Evolutionary conservation across 2,888 invertebrate genomes (phyloP).

Genomic region (Mongoloraphidia duomilia): DNA sequence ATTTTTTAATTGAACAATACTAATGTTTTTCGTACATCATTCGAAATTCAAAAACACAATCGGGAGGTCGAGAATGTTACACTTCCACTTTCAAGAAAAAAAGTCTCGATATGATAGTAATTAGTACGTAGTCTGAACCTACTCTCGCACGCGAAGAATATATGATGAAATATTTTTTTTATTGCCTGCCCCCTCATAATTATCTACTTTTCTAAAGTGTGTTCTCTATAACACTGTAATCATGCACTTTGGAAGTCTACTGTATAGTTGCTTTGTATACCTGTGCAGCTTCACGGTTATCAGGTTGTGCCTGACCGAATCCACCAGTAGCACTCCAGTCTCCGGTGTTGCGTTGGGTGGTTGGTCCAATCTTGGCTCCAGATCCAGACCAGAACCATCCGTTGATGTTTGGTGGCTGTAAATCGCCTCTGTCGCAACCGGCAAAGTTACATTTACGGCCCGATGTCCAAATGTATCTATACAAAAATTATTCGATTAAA

Average conservation of each 20-base stretch:
- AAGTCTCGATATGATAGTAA: no score
- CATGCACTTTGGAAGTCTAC: not conserved
- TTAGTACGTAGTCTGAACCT: no score
- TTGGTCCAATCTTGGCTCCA: constrained; percentile 80
- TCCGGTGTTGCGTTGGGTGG: constrained; percentile 74
- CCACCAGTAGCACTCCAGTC: constrained; percentile 85
- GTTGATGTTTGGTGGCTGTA: constrained; percentile 72
- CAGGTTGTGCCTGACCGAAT: constrained; percentile 75
- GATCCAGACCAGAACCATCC: constrained; percentile 94
- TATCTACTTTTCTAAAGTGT: not conserved
- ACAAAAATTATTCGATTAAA: constrained; percentile 12
- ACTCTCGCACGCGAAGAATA: no score
- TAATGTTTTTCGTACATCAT: no score
- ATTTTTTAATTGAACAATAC: no score
- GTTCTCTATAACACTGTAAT: not conserved
- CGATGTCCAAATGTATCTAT: constrained; percentile 72
- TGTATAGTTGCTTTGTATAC: constrained; percentile 28
- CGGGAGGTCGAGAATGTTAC: no score
- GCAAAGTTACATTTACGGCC: constrained; percentile 87
- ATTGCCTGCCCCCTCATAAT: no score
- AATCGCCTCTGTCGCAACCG: constrained; percentile 68
- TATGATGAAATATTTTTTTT: no score
- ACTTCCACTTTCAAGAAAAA: no score
- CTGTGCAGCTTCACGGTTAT: constrained; percentile 81
- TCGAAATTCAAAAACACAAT: no score